A percentile compares a stretch with the other conserved stretches of the same genome.
Evolutionary conservation across 2,113 vertebrate genomes (phyloP).

Genomic region (Elgaria multicarinata): DNA sequence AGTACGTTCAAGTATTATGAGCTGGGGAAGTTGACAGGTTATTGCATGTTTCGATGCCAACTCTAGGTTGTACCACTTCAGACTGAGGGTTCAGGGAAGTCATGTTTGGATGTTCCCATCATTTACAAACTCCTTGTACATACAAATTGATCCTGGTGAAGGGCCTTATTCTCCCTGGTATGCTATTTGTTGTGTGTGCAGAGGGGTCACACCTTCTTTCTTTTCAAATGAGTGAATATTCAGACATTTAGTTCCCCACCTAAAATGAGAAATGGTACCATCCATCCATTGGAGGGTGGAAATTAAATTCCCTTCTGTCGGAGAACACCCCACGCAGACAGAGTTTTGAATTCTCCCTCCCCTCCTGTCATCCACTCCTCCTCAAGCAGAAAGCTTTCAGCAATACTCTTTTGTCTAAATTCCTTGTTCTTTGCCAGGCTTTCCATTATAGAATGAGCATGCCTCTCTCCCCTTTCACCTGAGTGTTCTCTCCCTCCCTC

Average conservation of each 20-base stretch:
- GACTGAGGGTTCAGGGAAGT: neutral
- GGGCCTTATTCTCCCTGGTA: neutral
- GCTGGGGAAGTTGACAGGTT: neutral
- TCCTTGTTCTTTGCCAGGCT: neutral
- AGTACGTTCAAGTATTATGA: neutral
- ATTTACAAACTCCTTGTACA: neutral
- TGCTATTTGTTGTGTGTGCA: neutral
- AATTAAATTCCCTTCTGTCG: neutral
- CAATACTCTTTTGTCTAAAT: neutral
- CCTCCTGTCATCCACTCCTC: neutral
- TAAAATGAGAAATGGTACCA: neutral
- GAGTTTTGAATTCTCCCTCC: accelerated
- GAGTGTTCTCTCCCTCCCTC: neutral
- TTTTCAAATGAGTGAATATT: neutral
- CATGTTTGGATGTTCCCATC: neutral
- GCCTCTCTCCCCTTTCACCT: conserved; percentile 37
- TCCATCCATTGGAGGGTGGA: neutral
- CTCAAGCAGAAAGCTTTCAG: accelerated
- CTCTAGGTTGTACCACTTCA: neutral
- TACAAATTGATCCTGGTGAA: neutral
- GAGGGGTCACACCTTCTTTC: neutral
- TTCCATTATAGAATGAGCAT: neutral
- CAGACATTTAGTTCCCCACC: neutral
- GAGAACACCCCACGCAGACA: accelerated
- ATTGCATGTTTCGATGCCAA: neutral